These are phyloP conservation scores for Corydoras sp. DNA, from an alignment of 2,113 vertebrate species.

Conservation along the genomic window DNA sequence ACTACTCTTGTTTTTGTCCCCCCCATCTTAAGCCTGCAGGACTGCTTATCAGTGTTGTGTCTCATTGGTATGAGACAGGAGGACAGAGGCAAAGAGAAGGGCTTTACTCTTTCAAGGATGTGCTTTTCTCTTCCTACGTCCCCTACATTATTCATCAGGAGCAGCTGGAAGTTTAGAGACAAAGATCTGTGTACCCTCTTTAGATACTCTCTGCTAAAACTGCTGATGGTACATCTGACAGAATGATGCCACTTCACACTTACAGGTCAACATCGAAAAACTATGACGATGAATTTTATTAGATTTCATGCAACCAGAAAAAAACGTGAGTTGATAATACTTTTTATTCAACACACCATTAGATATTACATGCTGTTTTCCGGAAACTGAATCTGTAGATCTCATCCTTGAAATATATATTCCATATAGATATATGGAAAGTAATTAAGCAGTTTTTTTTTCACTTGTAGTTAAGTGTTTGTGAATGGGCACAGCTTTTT, in stretches of 20 bases:
- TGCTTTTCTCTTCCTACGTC: conserved; percentile 26
- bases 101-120: conserved; percentile 34
- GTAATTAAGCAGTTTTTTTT: no score
- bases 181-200: conserved; percentile 19
- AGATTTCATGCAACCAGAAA: no score
- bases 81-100: conserved; percentile 24
- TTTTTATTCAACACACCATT: no score
- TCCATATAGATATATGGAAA: no score
- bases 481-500: no score
- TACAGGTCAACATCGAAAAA: background rate
- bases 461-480: no score
- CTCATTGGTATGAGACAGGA: conserved; percentile 38
- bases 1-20: conserved; percentile 1
- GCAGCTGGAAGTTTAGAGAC: conserved; percentile 18
- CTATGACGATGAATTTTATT: background rate
- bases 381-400: no score
- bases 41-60: conserved; percentile 17
- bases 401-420: no score
- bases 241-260: conserved; percentile 4
- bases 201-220: conserved; percentile 17
- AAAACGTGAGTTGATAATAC: no score
- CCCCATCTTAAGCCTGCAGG: background rate
- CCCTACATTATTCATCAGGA: conserved; percentile 36
- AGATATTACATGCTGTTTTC: no score
- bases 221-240: conserved; percentile 22